Conservation (phyloP, 2,888 invertebrate genomes). For the Temnothorax rugatulus region DNA sequence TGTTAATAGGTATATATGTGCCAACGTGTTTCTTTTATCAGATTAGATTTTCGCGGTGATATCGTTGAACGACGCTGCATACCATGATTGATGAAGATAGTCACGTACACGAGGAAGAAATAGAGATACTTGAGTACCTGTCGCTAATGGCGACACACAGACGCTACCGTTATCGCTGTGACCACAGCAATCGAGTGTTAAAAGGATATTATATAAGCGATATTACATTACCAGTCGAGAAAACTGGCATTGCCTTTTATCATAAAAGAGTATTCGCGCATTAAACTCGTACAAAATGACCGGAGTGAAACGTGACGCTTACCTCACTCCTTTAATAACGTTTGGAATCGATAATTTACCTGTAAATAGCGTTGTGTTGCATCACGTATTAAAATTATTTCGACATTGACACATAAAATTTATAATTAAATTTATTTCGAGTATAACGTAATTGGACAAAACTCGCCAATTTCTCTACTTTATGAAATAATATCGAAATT, state of each 20-base stretch:
- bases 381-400: not conserved
- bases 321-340: not conserved
- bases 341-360: constrained; percentile 10
- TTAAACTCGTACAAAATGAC: constrained; percentile 3
- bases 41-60: constrained; percentile 5
- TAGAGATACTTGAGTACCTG: constrained; percentile 10
- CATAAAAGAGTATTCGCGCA: not conserved
- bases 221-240: constrained; percentile 28
- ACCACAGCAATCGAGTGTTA: constrained; percentile 7
- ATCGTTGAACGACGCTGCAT: not conserved
- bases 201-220: constrained; percentile 2
- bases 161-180: constrained; percentile 4
- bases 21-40: not conserved
- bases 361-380: not conserved
- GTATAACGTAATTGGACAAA: not conserved
- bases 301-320: not conserved
- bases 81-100: constrained; percentile 14
- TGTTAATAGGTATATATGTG: not conserved
- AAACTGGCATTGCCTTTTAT: constrained; percentile 17
- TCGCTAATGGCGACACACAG: constrained; percentile 16
- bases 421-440: constrained; percentile 16
- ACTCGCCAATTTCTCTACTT: not conserved
- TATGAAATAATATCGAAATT: constrained; percentile 9
- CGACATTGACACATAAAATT: not conserved
- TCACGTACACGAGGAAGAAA: constrained; percentile 17